phyloP scores from a whole-genome alignment of 1,140 invertebrate genomes.

The Orussus abietinus region DNA sequence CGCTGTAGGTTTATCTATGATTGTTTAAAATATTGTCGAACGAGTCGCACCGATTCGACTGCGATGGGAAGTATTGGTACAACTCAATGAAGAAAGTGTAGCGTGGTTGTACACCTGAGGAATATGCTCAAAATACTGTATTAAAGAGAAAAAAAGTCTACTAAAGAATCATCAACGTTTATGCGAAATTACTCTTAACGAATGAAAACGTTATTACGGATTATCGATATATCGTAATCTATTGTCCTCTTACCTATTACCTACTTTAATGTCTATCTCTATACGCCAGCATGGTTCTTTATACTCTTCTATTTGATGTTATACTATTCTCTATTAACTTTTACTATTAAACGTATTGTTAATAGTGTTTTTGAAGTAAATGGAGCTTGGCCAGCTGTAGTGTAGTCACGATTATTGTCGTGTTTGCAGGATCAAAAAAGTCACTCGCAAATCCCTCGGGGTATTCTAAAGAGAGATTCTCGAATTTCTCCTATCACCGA shows the following conservation, averaged over 20 bases:
- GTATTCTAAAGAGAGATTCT: no score
- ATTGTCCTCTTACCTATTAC: slow-evolving; percentile 47
- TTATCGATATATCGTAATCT: slow-evolving; percentile 51
- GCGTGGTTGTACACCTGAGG: slow-evolving; percentile 52
- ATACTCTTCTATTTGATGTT: slow-evolving; percentile 51
- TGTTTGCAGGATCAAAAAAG: no score
- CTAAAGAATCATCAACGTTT: slow-evolving; percentile 48
- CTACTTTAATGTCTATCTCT: slow-evolving; percentile 52
- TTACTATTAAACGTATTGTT: slow-evolving; percentile 45
- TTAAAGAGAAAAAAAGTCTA: slow-evolving; percentile 45
- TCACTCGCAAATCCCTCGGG: no score
- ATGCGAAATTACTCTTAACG: slow-evolving; percentile 45
- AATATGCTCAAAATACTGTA: slow-evolving; percentile 54
- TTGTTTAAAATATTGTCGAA: not conserved
- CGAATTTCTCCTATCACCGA: no score
- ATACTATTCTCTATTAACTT: slow-evolving; percentile 48
- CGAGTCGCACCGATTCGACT: not conserved
- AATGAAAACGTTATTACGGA: slow-evolving; percentile 44
- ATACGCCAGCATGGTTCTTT: slow-evolving; percentile 49
- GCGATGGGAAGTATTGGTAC: no score
- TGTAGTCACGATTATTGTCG: no score
- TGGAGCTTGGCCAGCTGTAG: slow-evolving; percentile 47
- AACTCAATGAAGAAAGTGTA: slow-evolving; percentile 52
- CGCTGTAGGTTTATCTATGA: no score
- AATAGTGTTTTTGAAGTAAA: slow-evolving; percentile 36